Evolutionary conservation across 2,113 vertebrate genomes (phyloP), one percentile per base, ranked within the genome.

Genomic region (Salvelinus sp.): DNA sequence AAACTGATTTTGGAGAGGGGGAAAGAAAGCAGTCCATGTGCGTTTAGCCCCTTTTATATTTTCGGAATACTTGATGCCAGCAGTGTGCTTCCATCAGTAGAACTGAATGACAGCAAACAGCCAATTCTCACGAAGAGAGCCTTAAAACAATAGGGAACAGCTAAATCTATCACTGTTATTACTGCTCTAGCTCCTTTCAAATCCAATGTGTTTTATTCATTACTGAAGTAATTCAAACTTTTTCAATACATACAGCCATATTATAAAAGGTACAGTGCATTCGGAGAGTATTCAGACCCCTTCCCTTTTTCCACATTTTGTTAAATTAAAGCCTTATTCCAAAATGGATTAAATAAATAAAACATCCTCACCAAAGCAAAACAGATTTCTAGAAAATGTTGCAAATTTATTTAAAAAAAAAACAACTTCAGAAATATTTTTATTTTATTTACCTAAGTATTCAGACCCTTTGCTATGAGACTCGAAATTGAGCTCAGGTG

Each of bases 241-340:
- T 93, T 94, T 93, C 91, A 92, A 93, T 94, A 44, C 38, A 44
- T 44, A 86, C 84, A 94, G 92, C 93, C 92, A 94, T 94, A 94
- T 91, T 91, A 92, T 90, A 86, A 91, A 86, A 86, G 81, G 76
- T 93, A 93, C 91, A 93, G 9, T 44, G 38, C 38, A 44, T 44
- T 44, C 2, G 2, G 38, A 44, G 2, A 12, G 38, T 44, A 44
- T 44, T 44, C 38, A 44, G 38, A 44, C 38, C 38, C 9, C 38
- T 44, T 44, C 38, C 38, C 38, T 2, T 44, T 44, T 44, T 44
- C 38, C 38, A 44, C 2, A 44, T 44, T 10, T 44, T 44, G 38
- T 44, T 44, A 10, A 2, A 9, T 44, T 44, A 44, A 9, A 44
- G 9, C 9, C 38, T 44, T 44, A 44, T 44, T 44, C 38, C 9